phyloP scores from a whole-genome alignment of 2,888 invertebrate species.

The Volucella inanis region DNA sequence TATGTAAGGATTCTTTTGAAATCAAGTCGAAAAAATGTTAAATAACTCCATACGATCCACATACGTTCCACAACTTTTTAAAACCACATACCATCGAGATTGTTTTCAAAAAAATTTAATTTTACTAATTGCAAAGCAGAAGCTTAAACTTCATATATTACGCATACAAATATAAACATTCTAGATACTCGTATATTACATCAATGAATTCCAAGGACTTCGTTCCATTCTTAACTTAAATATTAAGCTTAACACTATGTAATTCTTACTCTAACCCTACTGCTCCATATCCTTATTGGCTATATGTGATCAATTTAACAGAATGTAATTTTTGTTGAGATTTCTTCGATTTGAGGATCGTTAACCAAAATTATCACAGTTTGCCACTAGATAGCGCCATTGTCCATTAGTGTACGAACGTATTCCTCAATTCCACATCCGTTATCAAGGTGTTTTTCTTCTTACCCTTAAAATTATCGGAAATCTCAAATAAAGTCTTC shows the following conservation, averaged over 20 bases:
- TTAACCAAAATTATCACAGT: conserved; percentile 65
- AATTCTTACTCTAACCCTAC: conserved; percentile 12
- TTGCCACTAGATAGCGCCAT: conserved; percentile 31
- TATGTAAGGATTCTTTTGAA: too few species aligned
- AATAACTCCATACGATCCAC: too few species aligned
- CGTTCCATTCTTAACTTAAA: conserved; percentile 33
- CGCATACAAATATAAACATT: conserved; percentile 29
- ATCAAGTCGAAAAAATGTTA: too few species aligned
- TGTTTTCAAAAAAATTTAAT: too few species aligned
- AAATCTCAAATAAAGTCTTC: conserved; percentile 87
- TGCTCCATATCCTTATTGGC: not conserved
- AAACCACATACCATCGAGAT: too few species aligned
- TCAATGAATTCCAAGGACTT: conserved; percentile 23
- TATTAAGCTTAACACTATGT: conserved; percentile 14
- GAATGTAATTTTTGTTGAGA: conserved; percentile 27
- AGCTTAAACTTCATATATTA: not conserved
- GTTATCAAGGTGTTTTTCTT: conserved; percentile 20
- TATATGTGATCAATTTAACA: conserved; percentile 41
- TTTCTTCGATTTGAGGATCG: conserved; percentile 5
- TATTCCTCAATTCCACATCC: conserved; percentile 47
- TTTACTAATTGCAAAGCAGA: too few species aligned
- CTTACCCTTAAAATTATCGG: conserved; percentile 81
- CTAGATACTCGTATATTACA: conserved; percentile 39
- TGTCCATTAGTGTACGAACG: conserved; percentile 23
- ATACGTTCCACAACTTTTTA: too few species aligned